A percentile compares a stretch with the other conserved stretches of the same genome.
Conservation (phyloP, 2,888 invertebrate species). For the Camponotus fellah region DNA sequence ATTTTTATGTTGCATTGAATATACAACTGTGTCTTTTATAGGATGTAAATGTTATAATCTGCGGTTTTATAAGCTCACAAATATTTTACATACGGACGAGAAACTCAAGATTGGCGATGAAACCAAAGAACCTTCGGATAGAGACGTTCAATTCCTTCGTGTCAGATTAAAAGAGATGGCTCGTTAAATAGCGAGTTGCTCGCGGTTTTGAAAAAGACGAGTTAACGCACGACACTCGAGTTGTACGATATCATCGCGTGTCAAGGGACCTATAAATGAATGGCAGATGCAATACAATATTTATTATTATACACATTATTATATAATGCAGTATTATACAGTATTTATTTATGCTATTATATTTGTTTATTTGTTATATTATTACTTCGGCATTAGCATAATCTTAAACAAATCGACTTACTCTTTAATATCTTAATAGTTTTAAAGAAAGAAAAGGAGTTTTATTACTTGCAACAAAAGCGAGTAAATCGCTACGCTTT, state of each 20-base stretch:
- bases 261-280: neutral
- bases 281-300: neutral
- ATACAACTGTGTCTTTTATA: neutral
- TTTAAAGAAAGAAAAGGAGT: neutral
- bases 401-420: neutral
- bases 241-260: neutral
- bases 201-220: neutral
- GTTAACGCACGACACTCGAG: neutral
- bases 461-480: neutral
- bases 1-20: neutral
- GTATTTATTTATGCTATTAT: too few species aligned
- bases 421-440: neutral
- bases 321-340: too few species aligned
- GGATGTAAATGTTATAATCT: conserved; percentile 20
- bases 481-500: conserved; percentile 2
- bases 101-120: neutral
- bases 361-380: neutral
- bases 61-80: neutral
- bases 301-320: too few species aligned
- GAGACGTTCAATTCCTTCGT: neutral
- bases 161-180: neutral
- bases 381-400: neutral
- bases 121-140: neutral
- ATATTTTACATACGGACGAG: conserved; percentile 1
- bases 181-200: conserved; percentile 1